Conservation (phyloP, 2,888 invertebrate genomes). For the Pteria penguin region DNA sequence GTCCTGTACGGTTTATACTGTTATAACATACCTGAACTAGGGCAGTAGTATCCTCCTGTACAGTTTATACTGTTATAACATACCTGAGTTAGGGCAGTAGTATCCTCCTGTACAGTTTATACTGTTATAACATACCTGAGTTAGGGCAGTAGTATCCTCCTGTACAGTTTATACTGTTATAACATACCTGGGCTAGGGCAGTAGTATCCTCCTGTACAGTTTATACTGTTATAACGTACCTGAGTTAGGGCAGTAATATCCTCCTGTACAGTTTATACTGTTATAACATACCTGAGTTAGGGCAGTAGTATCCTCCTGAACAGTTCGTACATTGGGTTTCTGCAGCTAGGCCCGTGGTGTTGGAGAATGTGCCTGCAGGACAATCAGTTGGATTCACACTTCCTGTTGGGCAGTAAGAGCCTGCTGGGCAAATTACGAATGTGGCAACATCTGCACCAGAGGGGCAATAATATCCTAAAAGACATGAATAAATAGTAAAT, state of each 20-base stretch:
- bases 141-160: too few relatives aligned
- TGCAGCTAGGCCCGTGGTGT: conserved; percentile 59
- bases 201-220: too few relatives aligned
- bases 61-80: too few relatives aligned
- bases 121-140: too few relatives aligned
- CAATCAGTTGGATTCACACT: conserved; percentile 67
- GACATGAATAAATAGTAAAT: conserved; percentile 8
- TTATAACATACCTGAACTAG: too few relatives aligned
- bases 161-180: too few relatives aligned
- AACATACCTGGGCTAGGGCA: too few relatives aligned
- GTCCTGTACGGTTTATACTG: too few relatives aligned
- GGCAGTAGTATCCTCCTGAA: conserved; percentile 71
- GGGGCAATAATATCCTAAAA: conserved; percentile 77
- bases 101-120: too few relatives aligned
- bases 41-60: too few relatives aligned
- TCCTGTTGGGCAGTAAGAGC: conserved; percentile 72
- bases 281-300: conserved; percentile 61
- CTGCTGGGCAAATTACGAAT: conserved; percentile 69
- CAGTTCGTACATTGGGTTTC: conserved; percentile 64
- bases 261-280: conserved; percentile 65
- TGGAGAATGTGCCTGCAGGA: conserved; percentile 74
- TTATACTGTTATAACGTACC: too few relatives aligned
- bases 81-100: too few relatives aligned
- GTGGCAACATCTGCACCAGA: conserved; percentile 64
- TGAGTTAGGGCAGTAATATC: conserved; percentile 70